phyloP scores from a whole-genome alignment of 1,140 invertebrate genomes.

The Liolophura sinensis region DNA sequence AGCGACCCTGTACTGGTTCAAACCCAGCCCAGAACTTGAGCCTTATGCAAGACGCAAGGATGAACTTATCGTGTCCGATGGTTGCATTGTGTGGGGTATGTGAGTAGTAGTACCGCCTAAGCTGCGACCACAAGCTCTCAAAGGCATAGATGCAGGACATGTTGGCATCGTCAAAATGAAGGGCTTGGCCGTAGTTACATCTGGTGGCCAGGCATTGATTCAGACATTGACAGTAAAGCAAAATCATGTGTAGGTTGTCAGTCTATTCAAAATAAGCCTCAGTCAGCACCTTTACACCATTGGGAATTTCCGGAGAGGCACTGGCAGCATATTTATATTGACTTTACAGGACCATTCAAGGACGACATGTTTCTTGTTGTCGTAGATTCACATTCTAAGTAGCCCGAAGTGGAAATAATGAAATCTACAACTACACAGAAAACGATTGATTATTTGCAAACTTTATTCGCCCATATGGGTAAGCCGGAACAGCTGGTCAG shows the following conservation, averaged over 20 bases:
- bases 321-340: slow-evolving; percentile 30
- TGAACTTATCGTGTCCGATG: slow-evolving; percentile 16
- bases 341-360: slow-evolving; percentile 32
- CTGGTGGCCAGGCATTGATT: too few relatives aligned
- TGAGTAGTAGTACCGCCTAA: slow-evolving; percentile 54
- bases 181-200: slow-evolving; percentile 54
- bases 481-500: slow-evolving; percentile 53
- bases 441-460: slow-evolving; percentile 18
- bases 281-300: slow-evolving; percentile 5
- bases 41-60: slow-evolving; percentile 16
- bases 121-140: slow-evolving; percentile 45
- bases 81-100: slow-evolving; percentile 22
- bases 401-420: slow-evolving; percentile 21
- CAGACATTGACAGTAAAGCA: slow-evolving; percentile 53
- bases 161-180: slow-evolving; percentile 64
- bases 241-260: slow-evolving; percentile 57
- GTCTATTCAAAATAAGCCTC: slow-evolving; percentile 1
- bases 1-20: slow-evolving; percentile 1
- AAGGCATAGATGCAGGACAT: slow-evolving; percentile 61
- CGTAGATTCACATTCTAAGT: slow-evolving; percentile 27
- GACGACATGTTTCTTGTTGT: slow-evolving; percentile 22
- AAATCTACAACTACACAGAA: slow-evolving; percentile 13
- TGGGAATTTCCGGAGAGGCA: slow-evolving; percentile 24
- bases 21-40: slow-evolving; percentile 6
- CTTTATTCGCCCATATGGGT: slow-evolving; percentile 51